Conservation (phyloP, 2,797 vertebrate genomes). For the Halcyon chelicuti region DNA sequence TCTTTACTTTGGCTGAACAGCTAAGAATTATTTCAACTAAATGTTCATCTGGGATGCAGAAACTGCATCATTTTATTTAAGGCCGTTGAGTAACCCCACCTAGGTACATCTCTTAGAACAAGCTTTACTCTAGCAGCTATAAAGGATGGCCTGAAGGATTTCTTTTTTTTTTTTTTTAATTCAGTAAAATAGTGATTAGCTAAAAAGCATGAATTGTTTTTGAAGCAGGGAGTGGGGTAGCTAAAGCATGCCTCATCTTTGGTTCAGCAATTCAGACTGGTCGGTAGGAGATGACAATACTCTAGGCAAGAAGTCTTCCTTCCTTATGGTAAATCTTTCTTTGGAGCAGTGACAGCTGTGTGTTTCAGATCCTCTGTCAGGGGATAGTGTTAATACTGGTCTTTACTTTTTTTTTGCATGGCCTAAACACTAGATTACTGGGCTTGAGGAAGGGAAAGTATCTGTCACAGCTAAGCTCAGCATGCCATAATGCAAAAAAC, state of each 20-base stretch:
- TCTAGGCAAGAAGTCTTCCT: rapidly evolving
- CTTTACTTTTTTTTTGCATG: neutral
- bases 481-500: neutral
- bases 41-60: neutral
- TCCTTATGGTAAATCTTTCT: neutral
- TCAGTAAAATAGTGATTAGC: neutral
- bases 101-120: neutral
- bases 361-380: neutral
- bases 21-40: neutral
- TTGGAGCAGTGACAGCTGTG: neutral
- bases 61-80: neutral
- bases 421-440: neutral
- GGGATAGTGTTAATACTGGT: neutral
- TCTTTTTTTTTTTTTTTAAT: neutral
- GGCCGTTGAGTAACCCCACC: neutral
- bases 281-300: neutral
- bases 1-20: neutral
- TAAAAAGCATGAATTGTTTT: neutral
- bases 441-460: neutral
- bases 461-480: neutral
- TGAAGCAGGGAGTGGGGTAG: neutral
- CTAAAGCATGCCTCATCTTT: neutral
- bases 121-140: neutral
- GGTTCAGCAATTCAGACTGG: neutral
- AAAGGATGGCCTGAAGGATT: neutral